Evolutionary conservation across 2,797 vertebrate species (phyloP), one percentile per base, ranked within the genome.

Genomic region (Austrolebias charrua): DNA sequence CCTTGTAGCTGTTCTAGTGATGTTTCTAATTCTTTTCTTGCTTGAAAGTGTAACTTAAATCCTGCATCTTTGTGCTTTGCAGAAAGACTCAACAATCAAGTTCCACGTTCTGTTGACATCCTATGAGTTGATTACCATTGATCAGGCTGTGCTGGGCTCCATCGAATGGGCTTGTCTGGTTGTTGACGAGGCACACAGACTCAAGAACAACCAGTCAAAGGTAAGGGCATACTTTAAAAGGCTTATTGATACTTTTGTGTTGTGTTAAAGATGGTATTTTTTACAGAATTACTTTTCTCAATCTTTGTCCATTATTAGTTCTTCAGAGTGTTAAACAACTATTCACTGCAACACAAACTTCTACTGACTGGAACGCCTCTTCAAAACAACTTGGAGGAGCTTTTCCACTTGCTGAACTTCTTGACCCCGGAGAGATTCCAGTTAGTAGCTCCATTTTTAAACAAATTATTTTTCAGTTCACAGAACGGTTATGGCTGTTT

Each of bases 121-220:
- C 15, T 98, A 99, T 50, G 96, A 98, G 84, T 82, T 99, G 84
- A 98, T 99, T 71, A 99, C 96, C 68, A 98, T 98, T 33, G 97
- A 98, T 63, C 98, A 96, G 93, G 96, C 98, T 58, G 95, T 98
- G 66, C 82, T 99, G 58, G 97, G 97, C 45, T 98, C 97, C 51
- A 98, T 99, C 66, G 95, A 99, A 72, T 99, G 97, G 97, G 97
- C 96, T 69, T 98, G 96, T 82, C 94, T 99, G 63, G 95, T 99
- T 18, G 97, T 99, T 73, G 98, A 99, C 59, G 98, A 99, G 90
- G 98, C 98, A 42, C 98, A 99, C 86, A 93, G 98, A 49, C 94
- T 99, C 50, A 99, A 99, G 87, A 99, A 99, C 89, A 98, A 99
- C 81, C 97, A 98, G 80, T 98, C 96, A 46, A 98, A 98, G 94